These are phyloP conservation scores for Yponomeuta plumbellus DNA, from an alignment of 2,888 invertebrate genomes.

Conservation along the genomic window DNA sequence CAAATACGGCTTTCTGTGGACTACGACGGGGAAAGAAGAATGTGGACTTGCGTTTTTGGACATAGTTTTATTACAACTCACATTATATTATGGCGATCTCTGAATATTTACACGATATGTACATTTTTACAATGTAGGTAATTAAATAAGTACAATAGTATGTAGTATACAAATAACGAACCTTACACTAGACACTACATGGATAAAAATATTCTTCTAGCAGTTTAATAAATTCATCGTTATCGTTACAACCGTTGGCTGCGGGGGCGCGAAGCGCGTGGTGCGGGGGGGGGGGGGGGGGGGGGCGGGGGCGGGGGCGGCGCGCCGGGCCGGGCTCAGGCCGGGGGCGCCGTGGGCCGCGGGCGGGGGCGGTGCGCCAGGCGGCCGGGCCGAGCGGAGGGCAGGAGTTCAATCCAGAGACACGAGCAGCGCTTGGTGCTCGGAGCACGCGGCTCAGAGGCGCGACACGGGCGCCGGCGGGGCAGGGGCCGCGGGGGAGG, in stretches of 20 bases:
- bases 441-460: conserved; percentile 62
- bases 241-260: conserved; percentile 63
- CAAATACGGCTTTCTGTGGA: too few relatives aligned
- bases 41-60: conserved; percentile 19
- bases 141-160: conserved; percentile 30
- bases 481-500: conserved; percentile 51
- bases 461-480: conserved; percentile 59
- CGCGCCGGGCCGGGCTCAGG: background rate
- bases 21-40: background rate
- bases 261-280: conserved; percentile 15
- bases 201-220: conserved; percentile 50
- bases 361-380: conserved; percentile 30
- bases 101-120: conserved; percentile 74
- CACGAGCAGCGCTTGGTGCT: conserved; percentile 59
- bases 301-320: background rate
- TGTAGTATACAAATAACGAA: conserved; percentile 43
- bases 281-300: background rate
- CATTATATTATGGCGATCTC: conserved; percentile 55
- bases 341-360: conserved; percentile 13
- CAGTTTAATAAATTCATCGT: conserved; percentile 69
- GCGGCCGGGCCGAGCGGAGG: conserved; percentile 29
- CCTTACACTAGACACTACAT: conserved; percentile 40
- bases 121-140: conserved; percentile 59
- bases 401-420: conserved; percentile 48
- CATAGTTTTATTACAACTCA: conserved; percentile 62